Evolutionary conservation across 2,888 invertebrate species (phyloP).

Genomic region (Crossocerus cetratus): DNA sequence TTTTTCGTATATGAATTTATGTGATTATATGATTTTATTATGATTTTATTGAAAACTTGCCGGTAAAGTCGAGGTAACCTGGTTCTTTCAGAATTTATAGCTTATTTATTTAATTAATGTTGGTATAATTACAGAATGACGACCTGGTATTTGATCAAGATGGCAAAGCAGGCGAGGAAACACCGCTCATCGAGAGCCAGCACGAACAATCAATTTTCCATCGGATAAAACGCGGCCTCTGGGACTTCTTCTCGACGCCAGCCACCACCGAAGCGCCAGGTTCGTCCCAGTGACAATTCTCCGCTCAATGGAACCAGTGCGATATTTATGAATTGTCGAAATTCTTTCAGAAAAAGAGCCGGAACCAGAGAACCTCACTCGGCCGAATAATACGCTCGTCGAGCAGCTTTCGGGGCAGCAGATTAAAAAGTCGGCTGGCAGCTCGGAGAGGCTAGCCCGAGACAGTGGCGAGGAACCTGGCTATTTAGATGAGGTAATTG

Average conservation of each 20-base stretch:
- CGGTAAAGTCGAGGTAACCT: no score
- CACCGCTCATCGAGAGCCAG: constrained; percentile 60
- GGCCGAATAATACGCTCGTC: background rate
- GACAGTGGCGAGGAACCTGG: constrained; percentile 57
- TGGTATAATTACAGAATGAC: constrained; percentile 64
- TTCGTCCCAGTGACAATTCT: no score
- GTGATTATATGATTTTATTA: no score
- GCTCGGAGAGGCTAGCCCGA: constrained; percentile 37
- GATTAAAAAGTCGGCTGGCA: constrained; percentile 1
- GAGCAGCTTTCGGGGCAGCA: background rate
- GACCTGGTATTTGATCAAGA: constrained; percentile 72
- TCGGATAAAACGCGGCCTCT: constrained; percentile 71
- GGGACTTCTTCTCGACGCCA: constrained; percentile 24
- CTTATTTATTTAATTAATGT: no score
- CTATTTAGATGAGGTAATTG: constrained; percentile 31
- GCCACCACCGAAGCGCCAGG: constrained; percentile 19
- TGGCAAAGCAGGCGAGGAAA: constrained; percentile 54
- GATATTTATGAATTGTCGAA: background rate
- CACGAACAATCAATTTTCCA: constrained; percentile 67
- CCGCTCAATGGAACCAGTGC: no score
- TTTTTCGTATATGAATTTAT: no score
- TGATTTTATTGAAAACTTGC: no score
- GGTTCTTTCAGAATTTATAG: no score
- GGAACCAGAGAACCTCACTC: background rate
- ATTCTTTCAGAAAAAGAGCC: background rate